Evolutionary conservation across 1,140 invertebrate genomes (phyloP).

Genomic region (Temnothorax longispinosus): DNA sequence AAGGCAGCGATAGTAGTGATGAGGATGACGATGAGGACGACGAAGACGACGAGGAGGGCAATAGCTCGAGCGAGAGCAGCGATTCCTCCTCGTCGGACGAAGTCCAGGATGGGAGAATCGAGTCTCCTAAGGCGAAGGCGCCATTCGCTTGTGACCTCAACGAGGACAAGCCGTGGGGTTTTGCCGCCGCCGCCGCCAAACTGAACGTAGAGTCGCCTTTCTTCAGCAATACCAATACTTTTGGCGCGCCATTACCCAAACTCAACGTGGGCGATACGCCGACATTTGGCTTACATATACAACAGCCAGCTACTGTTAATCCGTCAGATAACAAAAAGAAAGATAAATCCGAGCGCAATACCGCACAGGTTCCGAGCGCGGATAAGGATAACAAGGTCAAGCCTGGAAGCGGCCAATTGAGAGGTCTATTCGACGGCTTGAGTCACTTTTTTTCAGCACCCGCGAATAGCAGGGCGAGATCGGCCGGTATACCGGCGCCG

Average conservation of each 20-base stretch:
- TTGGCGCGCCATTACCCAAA: constrained; percentile 79
- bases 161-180: constrained; percentile 91
- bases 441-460: constrained; percentile 93
- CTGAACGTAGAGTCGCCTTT: constrained; percentile 79
- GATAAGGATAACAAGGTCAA: constrained; percentile 80
- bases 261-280: constrained; percentile 80
- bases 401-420: constrained; percentile 89
- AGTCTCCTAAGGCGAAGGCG: constrained; percentile 83
- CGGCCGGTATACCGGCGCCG: constrained; percentile 84
- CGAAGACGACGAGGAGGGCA: constrained; percentile 71
- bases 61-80: constrained; percentile 83
- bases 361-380: constrained; percentile 11
- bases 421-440: constrained; percentile 93
- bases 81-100: constrained; percentile 79
- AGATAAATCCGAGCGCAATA: constrained; percentile 56
- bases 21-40: constrained; percentile 68
- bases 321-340: constrained; percentile 63
- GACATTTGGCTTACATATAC: constrained; percentile 79
- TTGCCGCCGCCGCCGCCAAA: constrained; percentile 89
- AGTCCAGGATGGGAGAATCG: constrained; percentile 80
- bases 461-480: constrained; percentile 85
- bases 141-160: constrained; percentile 81
- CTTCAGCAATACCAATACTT: constrained; percentile 82
- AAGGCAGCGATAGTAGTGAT: constrained; percentile 68
- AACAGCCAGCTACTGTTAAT: constrained; percentile 73